Base-by-base conservation (phyloP, 2,888 invertebrate species). In the Drosophila mettleri region DNA sequence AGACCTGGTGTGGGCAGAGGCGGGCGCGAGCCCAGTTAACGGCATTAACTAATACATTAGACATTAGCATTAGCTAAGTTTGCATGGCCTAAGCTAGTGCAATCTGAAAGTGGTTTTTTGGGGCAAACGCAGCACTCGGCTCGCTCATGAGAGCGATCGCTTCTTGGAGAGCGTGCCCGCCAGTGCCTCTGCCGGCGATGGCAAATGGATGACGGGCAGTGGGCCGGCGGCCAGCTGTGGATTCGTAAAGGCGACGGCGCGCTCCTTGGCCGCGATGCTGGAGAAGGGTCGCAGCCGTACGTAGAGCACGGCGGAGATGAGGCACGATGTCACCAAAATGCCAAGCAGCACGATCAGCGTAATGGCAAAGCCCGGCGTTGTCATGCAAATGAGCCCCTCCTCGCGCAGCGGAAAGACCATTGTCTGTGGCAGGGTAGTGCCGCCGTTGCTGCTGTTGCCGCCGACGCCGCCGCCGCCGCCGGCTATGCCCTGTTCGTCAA, bases 291-390 rank as follows among this genome's bases (percentile, higher is more conserved):
- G 94, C 85, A 97, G 93, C 81, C 96, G 95, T 46, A 97, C 94
- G 92, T 97, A 98, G 18, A 98, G 93, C 85, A 98, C 95, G 22
- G 97, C 96, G 52, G 98, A 97, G 74, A 97, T 94, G 33, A 97
- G 93, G 90, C 97, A 98, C 10, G 98, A 97, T 64, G 96, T 95
- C 61, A 98, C 93, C 78, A 98, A 93, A 54, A 98, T 96, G 57
- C 95, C 96, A 65, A 98, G 93, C 24, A 98, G 94, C 48, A 98
- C 94, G 53, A 97, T 95, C 29, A 98, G 93, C 29, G 97, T 97
- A 33, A 97, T 96, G 38, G 97, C 96, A 89, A 98, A 98, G 12
- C 98, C 97, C n/a, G 97, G 96, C 5, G 97, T 97, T 0, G 98
- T 97, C 97, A 98, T 97, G 92, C 98, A 98, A 74, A 98, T 97